phyloP scores from a whole-genome alignment of 1,140 invertebrate species.

The Lucilia sericata region DNA sequence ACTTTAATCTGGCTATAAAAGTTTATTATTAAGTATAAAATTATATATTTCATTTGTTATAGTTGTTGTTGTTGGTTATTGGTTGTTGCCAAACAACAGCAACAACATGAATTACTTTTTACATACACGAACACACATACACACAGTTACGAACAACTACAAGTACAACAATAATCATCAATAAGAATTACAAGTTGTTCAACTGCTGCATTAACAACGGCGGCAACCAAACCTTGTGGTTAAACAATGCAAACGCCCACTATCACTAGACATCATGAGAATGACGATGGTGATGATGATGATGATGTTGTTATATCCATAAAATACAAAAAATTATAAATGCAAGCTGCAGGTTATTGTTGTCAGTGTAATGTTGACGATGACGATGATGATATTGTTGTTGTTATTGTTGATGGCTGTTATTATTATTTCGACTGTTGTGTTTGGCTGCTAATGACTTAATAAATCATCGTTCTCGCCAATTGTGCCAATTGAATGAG shows the following conservation, averaged over 20 bases:
- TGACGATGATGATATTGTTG: conserved; percentile 51
- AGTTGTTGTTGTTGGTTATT: not conserved
- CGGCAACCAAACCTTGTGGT: conserved; percentile 39
- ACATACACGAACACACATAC: conserved; percentile 39
- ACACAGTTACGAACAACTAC: conserved; percentile 56
- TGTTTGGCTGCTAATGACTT: conserved; percentile 64
- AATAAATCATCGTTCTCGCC: conserved; percentile 62
- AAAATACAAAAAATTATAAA: not conserved
- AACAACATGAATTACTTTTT: conserved; percentile 32
- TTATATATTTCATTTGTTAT: conserved; percentile 46
- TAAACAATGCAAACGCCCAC: conserved; percentile 34
- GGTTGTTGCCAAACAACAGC: conserved; percentile 44
- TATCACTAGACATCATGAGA: conserved; percentile 1
- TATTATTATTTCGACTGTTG: conserved; percentile 46
- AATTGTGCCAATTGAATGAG: conserved; percentile 45
- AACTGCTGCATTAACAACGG: conserved; percentile 43
- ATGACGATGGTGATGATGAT: not conserved
- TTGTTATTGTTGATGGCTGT: conserved; percentile 41
- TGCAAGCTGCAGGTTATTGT: conserved; percentile 46
- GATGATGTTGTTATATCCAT: not conserved
- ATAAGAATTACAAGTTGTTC: conserved; percentile 67
- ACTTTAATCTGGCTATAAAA: not conserved
- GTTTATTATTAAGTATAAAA: not conserved
- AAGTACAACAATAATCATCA: conserved; percentile 54
- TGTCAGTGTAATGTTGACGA: conserved; percentile 52